These are phyloP conservation scores for Drosophila tropicalis DNA, from an alignment of 1,140 invertebrate species.

Conservation along the genomic window DNA sequence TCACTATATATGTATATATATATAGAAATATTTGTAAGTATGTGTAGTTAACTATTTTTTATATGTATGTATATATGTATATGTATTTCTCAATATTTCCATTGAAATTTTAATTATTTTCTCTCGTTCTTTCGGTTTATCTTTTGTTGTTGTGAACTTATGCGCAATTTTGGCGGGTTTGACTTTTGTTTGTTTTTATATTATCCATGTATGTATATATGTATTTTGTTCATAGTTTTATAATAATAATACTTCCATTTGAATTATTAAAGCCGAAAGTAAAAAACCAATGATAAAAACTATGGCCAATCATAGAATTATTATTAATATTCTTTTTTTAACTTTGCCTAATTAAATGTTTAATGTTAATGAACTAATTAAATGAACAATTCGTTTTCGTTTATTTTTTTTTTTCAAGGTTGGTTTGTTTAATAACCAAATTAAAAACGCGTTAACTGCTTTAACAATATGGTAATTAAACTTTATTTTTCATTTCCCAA, in stretches of 20 bases:
- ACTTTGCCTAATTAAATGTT: constrained; percentile 65
- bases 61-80: constrained; percentile 22
- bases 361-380: constrained; percentile 70
- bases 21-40: constrained; percentile 32
- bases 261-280: constrained; percentile 52
- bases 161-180: constrained; percentile 69
- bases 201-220: constrained; percentile 55
- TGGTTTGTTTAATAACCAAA: constrained; percentile 21
- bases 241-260: constrained; percentile 25
- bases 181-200: constrained; percentile 47
- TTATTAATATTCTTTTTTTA: constrained; percentile 22
- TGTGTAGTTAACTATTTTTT: constrained; percentile 29
- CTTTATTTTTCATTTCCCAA: neutral
- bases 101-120: constrained; percentile 45
- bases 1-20: constrained; percentile 30
- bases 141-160: constrained; percentile 49
- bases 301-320: constrained; percentile 30
- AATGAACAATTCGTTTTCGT: constrained; percentile 26
- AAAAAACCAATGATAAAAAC: constrained; percentile 34
- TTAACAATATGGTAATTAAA: constrained; percentile 13
- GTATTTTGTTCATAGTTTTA: constrained; percentile 26
- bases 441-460: constrained; percentile 27
- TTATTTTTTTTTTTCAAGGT: neutral
- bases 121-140: constrained; percentile 44
- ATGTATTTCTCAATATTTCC: constrained; percentile 37